Evolutionary conservation across 2,113 vertebrate species (phyloP).

Genomic region (Lepus americanus): DNA sequence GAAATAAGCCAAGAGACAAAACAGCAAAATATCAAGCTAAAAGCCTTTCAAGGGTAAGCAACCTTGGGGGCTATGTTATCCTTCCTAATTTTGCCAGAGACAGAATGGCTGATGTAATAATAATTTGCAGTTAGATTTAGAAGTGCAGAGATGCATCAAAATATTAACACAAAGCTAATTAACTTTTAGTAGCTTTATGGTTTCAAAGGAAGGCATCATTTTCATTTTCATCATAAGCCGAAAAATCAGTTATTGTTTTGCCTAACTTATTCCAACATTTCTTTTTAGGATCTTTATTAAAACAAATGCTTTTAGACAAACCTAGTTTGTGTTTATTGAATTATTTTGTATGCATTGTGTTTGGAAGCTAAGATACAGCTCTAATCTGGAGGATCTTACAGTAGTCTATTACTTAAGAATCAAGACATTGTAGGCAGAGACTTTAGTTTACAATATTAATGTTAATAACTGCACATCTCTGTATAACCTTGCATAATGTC

Average conservation of each 20-base stretch:
- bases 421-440: neutral
- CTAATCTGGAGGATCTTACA: neutral
- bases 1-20: conserved; percentile 66
- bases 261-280: conserved; percentile 54
- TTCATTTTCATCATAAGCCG: conserved; percentile 70
- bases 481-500: conserved; percentile 39
- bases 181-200: conserved; percentile 68
- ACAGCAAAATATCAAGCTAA: conserved; percentile 66
- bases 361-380: conserved; percentile 18
- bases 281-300: conserved; percentile 60
- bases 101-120: conserved; percentile 65
- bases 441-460: conserved; percentile 61
- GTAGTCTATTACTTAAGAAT: conserved; percentile 59
- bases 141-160: conserved; percentile 75
- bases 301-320: conserved; percentile 61
- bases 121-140: conserved; percentile 71
- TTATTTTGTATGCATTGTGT: neutral
- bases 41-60: conserved; percentile 70
- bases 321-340: conserved; percentile 49
- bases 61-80: conserved; percentile 23
- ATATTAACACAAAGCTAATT: conserved; percentile 77
- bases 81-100: conserved; percentile 69
- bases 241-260: conserved; percentile 57
- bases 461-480: neutral
- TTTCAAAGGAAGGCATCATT: conserved; percentile 69